These are phyloP conservation scores for Zapornia atra DNA, from an alignment of 2,113 vertebrate species.

Conservation along the genomic window DNA sequence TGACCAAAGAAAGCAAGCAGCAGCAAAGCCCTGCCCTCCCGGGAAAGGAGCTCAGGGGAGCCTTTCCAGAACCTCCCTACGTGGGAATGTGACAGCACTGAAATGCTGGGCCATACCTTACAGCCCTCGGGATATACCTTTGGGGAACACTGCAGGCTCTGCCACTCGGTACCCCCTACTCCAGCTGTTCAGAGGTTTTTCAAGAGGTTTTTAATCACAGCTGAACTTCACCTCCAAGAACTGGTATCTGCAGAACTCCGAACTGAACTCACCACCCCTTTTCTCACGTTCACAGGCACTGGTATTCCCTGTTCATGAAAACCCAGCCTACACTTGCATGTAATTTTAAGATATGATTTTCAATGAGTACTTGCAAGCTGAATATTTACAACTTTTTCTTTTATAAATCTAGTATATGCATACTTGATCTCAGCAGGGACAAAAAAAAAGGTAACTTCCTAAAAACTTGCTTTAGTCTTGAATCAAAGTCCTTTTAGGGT, in stretches of 20 bases:
- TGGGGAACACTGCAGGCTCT: background rate
- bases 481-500: background rate
- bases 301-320: background rate
- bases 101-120: background rate
- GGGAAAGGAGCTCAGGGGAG: background rate
- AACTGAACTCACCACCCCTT: background rate
- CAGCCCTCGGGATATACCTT: background rate
- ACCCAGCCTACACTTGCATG: background rate
- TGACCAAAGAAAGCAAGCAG: background rate
- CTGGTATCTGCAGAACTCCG: background rate
- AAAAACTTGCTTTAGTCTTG: background rate
- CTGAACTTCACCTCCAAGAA: background rate
- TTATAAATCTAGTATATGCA: background rate
- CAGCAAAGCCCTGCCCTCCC: background rate
- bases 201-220: background rate
- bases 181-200: background rate
- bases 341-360: background rate
- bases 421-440: background rate
- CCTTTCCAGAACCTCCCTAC: background rate
- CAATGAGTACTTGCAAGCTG: background rate
- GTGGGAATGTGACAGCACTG: background rate
- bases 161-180: background rate
- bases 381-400: background rate
- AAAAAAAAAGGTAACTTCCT: background rate
- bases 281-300: background rate